Conservation (phyloP, 1,140 invertebrate species). For the Drosophila rhopaloa region DNA sequence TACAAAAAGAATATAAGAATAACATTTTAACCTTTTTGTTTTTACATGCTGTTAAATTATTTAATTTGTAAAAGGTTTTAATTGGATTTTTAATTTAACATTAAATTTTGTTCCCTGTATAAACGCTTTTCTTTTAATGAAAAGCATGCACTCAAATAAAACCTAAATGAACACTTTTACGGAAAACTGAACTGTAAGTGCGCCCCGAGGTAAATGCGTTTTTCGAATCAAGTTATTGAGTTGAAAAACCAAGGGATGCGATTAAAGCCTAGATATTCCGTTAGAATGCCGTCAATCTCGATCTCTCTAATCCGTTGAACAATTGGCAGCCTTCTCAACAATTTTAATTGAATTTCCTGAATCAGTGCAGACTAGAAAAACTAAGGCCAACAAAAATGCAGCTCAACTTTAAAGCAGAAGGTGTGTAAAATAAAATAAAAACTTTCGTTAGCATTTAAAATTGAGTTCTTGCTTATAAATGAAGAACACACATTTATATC, state of each 20-base stretch:
- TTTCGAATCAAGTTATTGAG: constrained; percentile 52
- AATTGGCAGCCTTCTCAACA: constrained; percentile 14
- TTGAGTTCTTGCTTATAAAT: not conserved
- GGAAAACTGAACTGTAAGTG: not conserved
- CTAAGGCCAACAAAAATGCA: constrained; percentile 3
- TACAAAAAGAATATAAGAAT: no score
- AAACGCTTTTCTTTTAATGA: not conserved
- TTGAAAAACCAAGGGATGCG: constrained; percentile 32
- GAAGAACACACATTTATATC: not conserved
- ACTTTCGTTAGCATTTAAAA: not conserved
- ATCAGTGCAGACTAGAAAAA: constrained; percentile 6
- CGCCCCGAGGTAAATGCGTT: constrained; percentile 14
- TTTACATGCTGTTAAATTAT: no score
- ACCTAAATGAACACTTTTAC: not conserved
- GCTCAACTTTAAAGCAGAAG: not conserved
- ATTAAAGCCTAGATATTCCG: constrained; percentile 13
- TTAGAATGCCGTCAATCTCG: constrained; percentile 5
- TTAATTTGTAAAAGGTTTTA: no score
- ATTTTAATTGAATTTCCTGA: constrained; percentile 66
- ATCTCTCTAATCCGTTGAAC: constrained; percentile 15
- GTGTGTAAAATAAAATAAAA: not conserved
- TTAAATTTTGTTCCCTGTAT: no score
- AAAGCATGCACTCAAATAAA: not conserved
- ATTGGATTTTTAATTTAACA: no score
- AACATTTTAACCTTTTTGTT: no score